Evolutionary conservation across 2,888 invertebrate species (phyloP).

Genomic region (Drepana falcataria): DNA sequence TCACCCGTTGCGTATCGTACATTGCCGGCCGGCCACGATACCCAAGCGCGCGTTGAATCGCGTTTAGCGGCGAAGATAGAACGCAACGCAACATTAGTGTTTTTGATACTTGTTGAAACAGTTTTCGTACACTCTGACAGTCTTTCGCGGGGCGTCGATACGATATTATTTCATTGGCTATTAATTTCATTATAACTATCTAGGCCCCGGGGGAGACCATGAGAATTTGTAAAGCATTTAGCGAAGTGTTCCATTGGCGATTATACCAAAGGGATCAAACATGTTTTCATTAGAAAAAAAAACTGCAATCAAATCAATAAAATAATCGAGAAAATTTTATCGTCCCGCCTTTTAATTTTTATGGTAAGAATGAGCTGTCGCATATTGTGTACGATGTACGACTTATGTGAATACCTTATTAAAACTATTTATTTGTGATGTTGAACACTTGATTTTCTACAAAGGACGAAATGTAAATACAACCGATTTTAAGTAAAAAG

Average conservation of each 20-base stretch:
- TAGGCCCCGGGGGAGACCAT: conserved; percentile 33
- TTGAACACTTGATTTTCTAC: conserved; percentile 78
- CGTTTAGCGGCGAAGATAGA: conserved; percentile 35
- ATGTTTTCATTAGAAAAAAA: conserved; percentile 48
- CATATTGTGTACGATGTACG: conserved; percentile 71
- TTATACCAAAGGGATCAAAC: conserved; percentile 60
- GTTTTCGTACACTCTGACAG: conserved; percentile 43
- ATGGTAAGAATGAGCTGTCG: conserved; percentile 68
- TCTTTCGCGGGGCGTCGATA: conserved; percentile 47
- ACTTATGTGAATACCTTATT: conserved; percentile 68
- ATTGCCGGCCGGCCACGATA: conserved; percentile 37
- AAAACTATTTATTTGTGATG: conserved; percentile 79
- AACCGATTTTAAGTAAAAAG: conserved; percentile 78
- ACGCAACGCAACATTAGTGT: conserved; percentile 40
- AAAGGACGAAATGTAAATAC: conserved; percentile 79
- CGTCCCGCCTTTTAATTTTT: conserved; percentile 69
- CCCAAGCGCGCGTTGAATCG: conserved; percentile 20
- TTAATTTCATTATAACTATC: conserved; percentile 3
- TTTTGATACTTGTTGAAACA: conserved; percentile 54
- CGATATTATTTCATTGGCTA: conserved; percentile 18
- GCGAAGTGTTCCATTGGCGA: conserved; percentile 52
- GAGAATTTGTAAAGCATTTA: conserved; percentile 54
- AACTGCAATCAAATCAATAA: conserved; percentile 60
- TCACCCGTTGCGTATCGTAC: conserved; percentile 50
- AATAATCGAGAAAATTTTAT: conserved; percentile 60